A percentile compares a stretch with the other conserved stretches of the same genome.
Evolutionary conservation across 2,888 invertebrate species (phyloP).

Genomic region (Melolontha melolontha): DNA sequence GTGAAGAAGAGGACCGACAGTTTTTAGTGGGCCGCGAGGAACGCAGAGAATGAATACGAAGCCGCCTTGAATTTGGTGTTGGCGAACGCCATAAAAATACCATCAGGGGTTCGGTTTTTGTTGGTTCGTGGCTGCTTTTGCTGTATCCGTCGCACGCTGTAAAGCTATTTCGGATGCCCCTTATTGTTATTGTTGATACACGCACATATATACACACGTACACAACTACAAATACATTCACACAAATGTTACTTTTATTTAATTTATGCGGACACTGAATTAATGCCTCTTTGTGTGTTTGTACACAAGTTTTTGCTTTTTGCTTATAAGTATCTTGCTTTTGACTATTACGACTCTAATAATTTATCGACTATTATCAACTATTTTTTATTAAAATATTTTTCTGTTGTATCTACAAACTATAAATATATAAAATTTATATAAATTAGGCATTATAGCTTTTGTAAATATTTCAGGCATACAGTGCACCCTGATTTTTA

Average conservation of each 20-base stretch:
- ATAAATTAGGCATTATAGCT: too few relatives aligned
- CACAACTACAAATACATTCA: conserved; percentile 11
- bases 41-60: conserved; percentile 56
- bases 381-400: not conserved
- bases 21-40: conserved; percentile 47
- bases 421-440: too few relatives aligned
- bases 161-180: conserved; percentile 29
- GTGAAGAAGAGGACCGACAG: conserved; percentile 34
- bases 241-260: conserved; percentile 41
- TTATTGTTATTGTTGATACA: conserved; percentile 27
- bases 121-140: conserved; percentile 36
- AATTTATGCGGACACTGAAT: conserved; percentile 42
- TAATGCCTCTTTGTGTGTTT: conserved; percentile 44
- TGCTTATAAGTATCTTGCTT: conserved; percentile 3
- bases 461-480: not conserved
- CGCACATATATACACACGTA: conserved; percentile 7
- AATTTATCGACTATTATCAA: conserved; percentile 29
- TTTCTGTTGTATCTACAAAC: too few relatives aligned
- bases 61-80: conserved; percentile 62
- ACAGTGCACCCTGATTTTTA: not conserved
- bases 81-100: conserved; percentile 64
- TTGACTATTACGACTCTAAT: conserved; percentile 4
- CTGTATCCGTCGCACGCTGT: conserved; percentile 29
- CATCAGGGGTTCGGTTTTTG: conserved; percentile 55
- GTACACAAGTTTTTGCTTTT: conserved; percentile 29